These are phyloP conservation scores for Melanotaenia duboulayi DNA, from an alignment of 2,113 vertebrate species.

Conservation along the genomic window DNA sequence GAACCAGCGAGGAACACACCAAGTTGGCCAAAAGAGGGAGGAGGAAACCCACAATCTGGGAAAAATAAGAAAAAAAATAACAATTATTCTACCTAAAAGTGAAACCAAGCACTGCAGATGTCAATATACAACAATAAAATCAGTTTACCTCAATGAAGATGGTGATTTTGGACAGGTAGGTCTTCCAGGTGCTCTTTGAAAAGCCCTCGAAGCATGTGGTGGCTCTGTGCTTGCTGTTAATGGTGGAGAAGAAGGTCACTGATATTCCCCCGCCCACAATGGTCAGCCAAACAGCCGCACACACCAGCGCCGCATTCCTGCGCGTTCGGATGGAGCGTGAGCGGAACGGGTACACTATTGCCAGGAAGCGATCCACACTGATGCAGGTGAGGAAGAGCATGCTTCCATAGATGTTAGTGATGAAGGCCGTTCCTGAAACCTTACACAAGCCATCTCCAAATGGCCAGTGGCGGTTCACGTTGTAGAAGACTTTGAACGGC, in stretches of 20 bases:
- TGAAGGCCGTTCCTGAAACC: conserved; percentile 95
- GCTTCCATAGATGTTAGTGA: conserved; percentile 98
- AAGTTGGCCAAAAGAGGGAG: conserved; percentile 93
- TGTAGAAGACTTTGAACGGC: conserved; percentile 98
- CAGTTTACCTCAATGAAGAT: conserved; percentile 94
- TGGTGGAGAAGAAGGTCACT: conserved; percentile 95
- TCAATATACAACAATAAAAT: neutral
- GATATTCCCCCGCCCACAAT: conserved; percentile 96
- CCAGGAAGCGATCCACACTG: conserved; percentile 95
- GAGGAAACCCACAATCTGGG: conserved; percentile 90
- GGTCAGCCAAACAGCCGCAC: conserved; percentile 92
- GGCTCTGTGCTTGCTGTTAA: conserved; percentile 88
- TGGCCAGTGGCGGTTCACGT: conserved; percentile 95
- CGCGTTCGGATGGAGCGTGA: conserved; percentile 92
- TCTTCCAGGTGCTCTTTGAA: conserved; percentile 96
- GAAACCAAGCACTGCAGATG: neutral
- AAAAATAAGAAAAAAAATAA: neutral
- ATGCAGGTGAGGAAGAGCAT: conserved; percentile 99
- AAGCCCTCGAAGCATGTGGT: conserved; percentile 97
- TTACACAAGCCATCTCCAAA: conserved; percentile 97
- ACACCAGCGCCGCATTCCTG: conserved; percentile 91
- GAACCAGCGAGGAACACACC: conserved; percentile 94
- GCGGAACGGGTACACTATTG: conserved; percentile 94
- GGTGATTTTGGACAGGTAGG: conserved; percentile 97
- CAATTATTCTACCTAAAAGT: neutral